Conservation (phyloP, 2,888 invertebrate genomes). For the Chymomyza amoena region DNA sequence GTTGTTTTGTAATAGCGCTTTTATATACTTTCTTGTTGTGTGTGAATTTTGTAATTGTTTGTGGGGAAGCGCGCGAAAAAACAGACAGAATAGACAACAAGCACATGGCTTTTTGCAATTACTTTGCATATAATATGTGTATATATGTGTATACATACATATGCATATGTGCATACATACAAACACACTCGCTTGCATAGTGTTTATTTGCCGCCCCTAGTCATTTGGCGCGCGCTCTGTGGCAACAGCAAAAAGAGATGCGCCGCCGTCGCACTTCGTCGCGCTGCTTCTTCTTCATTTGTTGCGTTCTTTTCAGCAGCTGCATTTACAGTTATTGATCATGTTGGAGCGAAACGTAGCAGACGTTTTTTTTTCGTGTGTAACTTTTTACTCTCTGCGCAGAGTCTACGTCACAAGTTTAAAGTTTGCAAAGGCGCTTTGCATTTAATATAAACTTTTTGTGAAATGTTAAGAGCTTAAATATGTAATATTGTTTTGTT, state of each 20-base stretch:
- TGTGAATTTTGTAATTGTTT: constrained; percentile 4
- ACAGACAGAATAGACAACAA: neutral
- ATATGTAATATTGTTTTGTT: too few species aligned
- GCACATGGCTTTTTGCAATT: neutral
- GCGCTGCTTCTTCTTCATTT: constrained; percentile 2
- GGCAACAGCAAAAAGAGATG: neutral
- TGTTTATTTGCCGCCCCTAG: neutral
- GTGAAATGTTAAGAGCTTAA: too few species aligned
- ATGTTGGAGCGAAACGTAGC: too few species aligned
- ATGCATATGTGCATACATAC: constrained; percentile 9
- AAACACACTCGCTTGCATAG: constrained; percentile 19
- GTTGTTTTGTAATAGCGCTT: constrained; percentile 67
- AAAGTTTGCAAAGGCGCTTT: too few species aligned
- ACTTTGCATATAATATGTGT: constrained; percentile 1
- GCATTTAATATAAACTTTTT: too few species aligned
- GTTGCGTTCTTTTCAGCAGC: neutral
- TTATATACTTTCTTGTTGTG: constrained; percentile 29
- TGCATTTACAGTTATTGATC: too few species aligned
- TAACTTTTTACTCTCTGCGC: too few species aligned
- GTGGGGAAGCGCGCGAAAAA: neutral
- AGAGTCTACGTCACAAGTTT: too few species aligned
- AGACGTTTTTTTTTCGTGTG: too few species aligned
- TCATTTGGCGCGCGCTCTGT: neutral
- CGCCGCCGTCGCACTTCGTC: neutral
- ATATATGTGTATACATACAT: neutral